phyloP scores from a whole-genome alignment of 1,140 invertebrate genomes.

The Venturia canescens region DNA sequence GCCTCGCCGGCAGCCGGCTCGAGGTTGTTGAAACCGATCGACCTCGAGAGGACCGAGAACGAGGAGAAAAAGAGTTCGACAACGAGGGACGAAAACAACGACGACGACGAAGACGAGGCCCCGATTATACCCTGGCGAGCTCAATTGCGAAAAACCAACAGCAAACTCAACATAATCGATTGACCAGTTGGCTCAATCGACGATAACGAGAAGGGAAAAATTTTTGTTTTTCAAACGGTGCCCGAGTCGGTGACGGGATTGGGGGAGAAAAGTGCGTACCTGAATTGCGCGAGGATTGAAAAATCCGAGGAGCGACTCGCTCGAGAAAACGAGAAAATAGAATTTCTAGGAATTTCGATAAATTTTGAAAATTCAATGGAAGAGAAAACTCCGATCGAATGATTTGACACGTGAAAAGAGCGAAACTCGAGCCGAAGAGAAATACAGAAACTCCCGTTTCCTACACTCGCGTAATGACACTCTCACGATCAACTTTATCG shows the following conservation, averaged over 20 bases:
- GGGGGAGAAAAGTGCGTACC: too few species aligned
- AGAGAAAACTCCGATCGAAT: too few species aligned
- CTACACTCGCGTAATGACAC: too few species aligned
- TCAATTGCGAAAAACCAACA: conserved; percentile 92
- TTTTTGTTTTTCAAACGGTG: not conserved
- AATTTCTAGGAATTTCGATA: not conserved
- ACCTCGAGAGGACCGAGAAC: conserved; percentile 50
- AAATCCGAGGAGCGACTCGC: too few species aligned
- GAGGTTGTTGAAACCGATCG: conserved; percentile 40
- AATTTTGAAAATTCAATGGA: not conserved
- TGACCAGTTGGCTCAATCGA: conserved; percentile 64
- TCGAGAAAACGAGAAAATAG: too few species aligned
- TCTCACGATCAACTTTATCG: too few species aligned
- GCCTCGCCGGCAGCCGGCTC: conserved; percentile 32
- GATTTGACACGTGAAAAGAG: too few species aligned
- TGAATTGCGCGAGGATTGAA: too few species aligned
- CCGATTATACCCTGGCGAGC: conserved; percentile 91
- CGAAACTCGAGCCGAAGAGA: too few species aligned
- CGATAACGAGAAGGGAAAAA: not conserved
- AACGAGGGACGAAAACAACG: conserved; percentile 62
- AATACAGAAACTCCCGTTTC: too few species aligned
- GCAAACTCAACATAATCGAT: conserved; percentile 86
- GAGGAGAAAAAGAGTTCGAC: conserved; percentile 50
- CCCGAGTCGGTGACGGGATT: not conserved
- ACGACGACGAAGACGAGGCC: conserved; percentile 79